A percentile compares a stretch with the other conserved stretches of the same genome.
Evolutionary conservation across 92 coral and sea anemone species (phyloP).

Genomic region (Plumapathes pennacea): DNA sequence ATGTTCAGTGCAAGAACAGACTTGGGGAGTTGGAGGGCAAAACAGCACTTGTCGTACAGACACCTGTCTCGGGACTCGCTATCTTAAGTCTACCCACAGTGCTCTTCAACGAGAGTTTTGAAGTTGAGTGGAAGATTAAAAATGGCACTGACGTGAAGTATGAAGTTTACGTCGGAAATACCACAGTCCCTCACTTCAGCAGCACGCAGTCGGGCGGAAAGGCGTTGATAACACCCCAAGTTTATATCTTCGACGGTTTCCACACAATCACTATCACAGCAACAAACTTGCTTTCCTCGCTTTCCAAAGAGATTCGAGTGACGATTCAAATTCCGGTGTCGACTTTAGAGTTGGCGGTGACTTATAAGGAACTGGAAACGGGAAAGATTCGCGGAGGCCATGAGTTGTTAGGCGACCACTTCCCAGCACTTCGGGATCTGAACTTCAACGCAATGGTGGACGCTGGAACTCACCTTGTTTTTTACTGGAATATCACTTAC

Average conservation of each 20-base stretch:
- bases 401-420: conserved; percentile 4
- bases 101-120: conserved; percentile 9
- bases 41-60: conserved; percentile 9
- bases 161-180: conserved; percentile 6
- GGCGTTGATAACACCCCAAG: background rate
- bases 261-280: conserved; percentile 11
- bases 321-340: conserved; percentile 19
- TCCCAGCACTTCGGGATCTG: conserved; percentile 17
- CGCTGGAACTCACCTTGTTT: conserved; percentile 26
- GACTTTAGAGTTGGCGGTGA: conserved; percentile 2
- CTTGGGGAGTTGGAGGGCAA: background rate
- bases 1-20: conserved; percentile 21
- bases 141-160: conserved; percentile 26
- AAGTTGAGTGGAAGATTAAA: conserved; percentile 7
- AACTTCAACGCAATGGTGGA: background rate
- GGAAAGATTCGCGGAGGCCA: conserved; percentile 2
- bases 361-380: background rate
- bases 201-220: background rate
- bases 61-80: conserved; percentile 9
- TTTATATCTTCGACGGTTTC: conserved; percentile 7
- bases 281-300: conserved; percentile 21
- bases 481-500: conserved; percentile 7
- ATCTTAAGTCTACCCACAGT: conserved; percentile 6
- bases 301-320: background rate
- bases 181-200: background rate